Percentiles rank a stretch among this genome's conserved stretches.
Evolutionary conservation across 2,888 invertebrate genomes (phyloP).

Genomic region (Oxytorus armatus): DNA sequence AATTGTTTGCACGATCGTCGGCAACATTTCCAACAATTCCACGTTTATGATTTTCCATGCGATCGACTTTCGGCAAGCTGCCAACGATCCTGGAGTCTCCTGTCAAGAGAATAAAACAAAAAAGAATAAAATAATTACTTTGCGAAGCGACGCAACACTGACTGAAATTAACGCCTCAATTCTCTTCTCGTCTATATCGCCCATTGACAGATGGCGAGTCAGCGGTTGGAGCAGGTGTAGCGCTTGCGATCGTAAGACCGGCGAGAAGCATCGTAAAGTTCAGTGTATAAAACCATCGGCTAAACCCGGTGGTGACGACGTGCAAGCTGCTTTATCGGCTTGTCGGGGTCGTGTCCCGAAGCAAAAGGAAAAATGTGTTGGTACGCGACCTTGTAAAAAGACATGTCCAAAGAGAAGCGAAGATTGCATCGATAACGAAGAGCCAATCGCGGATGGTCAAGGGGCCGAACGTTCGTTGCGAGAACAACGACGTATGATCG

Average conservation of each 20-base stretch:
- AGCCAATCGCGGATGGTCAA: neutral
- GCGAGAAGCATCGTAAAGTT: conserved; percentile 84
- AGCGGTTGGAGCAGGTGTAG: conserved; percentile 88
- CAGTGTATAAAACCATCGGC: conserved; percentile 85
- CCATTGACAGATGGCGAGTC: conserved; percentile 86
- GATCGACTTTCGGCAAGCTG: no score
- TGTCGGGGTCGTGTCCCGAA: conserved; percentile 77
- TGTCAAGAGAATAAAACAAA: no score
- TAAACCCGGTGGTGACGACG: conserved; percentile 84
- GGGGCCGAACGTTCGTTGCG: conserved; percentile 35
- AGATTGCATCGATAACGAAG: conserved; percentile 34
- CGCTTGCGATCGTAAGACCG: conserved; percentile 85
- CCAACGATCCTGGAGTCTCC: no score
- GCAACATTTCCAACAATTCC: no score
- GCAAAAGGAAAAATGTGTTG: conserved; percentile 74
- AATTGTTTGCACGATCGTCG: no score
- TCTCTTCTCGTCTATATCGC: neutral
- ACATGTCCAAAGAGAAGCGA: conserved; percentile 71
- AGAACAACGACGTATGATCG: conserved; percentile 68
- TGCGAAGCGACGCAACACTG: no score
- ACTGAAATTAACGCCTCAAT: neutral
- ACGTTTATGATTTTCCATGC: no score
- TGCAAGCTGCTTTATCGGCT: conserved; percentile 75
- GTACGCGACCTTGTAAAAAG: conserved; percentile 74
- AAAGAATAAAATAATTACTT: no score